Evolutionary conservation across 2,797 vertebrate species (phyloP).

Genomic region (Acrocephalus scirpaceus): DNA sequence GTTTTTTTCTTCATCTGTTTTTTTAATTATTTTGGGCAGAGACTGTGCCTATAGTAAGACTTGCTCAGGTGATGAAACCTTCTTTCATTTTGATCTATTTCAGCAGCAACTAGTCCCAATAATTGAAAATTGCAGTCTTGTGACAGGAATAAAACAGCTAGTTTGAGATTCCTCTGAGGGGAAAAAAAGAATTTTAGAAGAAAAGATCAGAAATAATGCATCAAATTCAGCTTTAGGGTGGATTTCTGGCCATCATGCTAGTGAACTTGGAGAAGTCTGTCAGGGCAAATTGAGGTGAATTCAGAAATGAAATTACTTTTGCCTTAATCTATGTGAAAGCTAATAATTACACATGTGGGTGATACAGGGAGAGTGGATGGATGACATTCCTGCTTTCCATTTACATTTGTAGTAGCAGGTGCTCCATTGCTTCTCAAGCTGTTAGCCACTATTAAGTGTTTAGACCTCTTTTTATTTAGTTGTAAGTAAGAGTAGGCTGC

Average conservation of each 20-base stretch:
- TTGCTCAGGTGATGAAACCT: background rate
- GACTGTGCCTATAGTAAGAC: background rate
- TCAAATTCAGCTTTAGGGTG: background rate
- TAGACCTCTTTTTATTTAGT: background rate
- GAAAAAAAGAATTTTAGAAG: background rate
- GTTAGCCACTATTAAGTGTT: background rate
- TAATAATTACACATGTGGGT: background rate
- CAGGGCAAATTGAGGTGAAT: background rate
- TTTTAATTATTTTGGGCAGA: background rate
- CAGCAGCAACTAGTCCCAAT: background rate
- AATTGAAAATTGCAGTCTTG: background rate
- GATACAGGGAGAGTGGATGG: background rate
- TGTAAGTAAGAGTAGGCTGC: background rate
- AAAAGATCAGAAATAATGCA: background rate
- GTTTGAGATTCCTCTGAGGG: background rate
- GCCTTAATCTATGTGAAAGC: background rate
- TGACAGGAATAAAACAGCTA: background rate
- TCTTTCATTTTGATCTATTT: background rate
- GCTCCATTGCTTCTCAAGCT: background rate
- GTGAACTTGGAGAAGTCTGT: background rate
- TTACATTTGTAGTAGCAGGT: background rate
- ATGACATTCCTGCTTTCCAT: background rate
- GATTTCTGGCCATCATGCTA: background rate
- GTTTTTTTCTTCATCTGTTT: background rate
- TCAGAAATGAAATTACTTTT: slow-evolving; percentile 10